Evolutionary conservation across 2,888 invertebrate genomes (phyloP), one percentile per base, ranked within the genome.

Genomic region (Andricus quercusramuli): DNA sequence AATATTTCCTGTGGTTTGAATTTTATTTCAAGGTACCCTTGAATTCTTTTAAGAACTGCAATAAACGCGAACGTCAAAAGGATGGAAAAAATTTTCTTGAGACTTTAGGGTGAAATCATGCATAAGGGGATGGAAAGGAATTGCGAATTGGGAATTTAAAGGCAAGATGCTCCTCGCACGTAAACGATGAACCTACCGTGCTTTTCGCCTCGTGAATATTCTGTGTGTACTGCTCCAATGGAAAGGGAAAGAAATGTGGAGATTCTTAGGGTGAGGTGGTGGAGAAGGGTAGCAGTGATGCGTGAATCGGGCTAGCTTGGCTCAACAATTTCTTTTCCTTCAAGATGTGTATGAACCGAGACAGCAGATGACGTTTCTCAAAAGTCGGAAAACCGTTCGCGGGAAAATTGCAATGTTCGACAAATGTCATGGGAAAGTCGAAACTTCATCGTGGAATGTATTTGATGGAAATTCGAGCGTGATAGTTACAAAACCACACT

Each of bases 71-170:
- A 64, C 17, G 29, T 64, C 15, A 17, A 29, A 64, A 0, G 20
- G 47, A 0, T 68, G 3, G 2, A 15, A 68, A 68, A 22, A 32
- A 20, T 2, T 68, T 37, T 25, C 68, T 68, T 68, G 9, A 44
- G 13, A 68, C 41, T 44, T 22, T 68, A 41, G 25, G 15, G 8
- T 5, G 41, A 68, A 37, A 68, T 22, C 68, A 44, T 68, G 68
- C 44, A 68, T 44, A 13, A 68, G 68, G 29, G 29, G 64, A 25
- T 64, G 64, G 64, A 64, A 29, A 59, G 59, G 64, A 29, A 64
- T 59, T 59, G 22, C n/a, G 59, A 59, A 59, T 64, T 64, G 62
- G 6, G 62, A 64, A 64, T 64, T 64, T 64, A 64, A 64, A 64
- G 29, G 64, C 64, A 64, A 64, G 64, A 64, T 29, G 64, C 64